Evolutionary conservation across 2,888 invertebrate genomes (phyloP).

Genomic region (Trichacis sp.): DNA sequence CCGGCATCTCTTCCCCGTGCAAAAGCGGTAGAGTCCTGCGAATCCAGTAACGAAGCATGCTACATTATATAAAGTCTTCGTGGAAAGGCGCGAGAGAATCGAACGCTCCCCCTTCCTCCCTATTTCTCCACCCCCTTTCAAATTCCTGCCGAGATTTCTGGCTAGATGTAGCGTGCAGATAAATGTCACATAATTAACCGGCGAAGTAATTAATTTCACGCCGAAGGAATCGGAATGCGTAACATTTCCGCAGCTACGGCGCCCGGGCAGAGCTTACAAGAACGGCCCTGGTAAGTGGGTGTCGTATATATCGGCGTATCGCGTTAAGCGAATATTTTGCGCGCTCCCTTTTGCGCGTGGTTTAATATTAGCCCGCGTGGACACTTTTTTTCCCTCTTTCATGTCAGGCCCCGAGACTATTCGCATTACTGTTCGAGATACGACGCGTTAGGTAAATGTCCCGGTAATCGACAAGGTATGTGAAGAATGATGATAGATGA

Average conservation of each 20-base stretch:
- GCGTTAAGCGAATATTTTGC: slow-evolving; percentile 20
- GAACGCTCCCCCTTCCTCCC: background rate
- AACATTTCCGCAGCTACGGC: slow-evolving; percentile 49
- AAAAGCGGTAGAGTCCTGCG: slow-evolving; percentile 9
- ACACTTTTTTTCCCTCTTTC: background rate
- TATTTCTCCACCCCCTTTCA: slow-evolving; percentile 32
- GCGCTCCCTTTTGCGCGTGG: slow-evolving; percentile 9
- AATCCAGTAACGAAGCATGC: slow-evolving; percentile 36
- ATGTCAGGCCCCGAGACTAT: background rate
- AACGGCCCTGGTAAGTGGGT: slow-evolving; percentile 44
- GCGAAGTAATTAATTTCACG: slow-evolving; percentile 61
- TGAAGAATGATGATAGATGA: background rate
- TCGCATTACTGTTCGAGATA: background rate
- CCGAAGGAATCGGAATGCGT: slow-evolving; percentile 58
- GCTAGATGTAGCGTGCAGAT: slow-evolving; percentile 58
- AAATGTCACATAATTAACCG: slow-evolving; percentile 65
- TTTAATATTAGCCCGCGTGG: slow-evolving; percentile 5
- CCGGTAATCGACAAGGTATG: background rate
- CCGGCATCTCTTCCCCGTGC: slow-evolving; percentile 10
- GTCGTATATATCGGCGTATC: slow-evolving; percentile 40
- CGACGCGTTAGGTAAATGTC: too few species aligned
- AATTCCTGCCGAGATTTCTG: slow-evolving; percentile 59
- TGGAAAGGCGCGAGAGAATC: slow-evolving; percentile 8
- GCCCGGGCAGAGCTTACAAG: slow-evolving; percentile 29
- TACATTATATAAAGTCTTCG: slow-evolving; percentile 24